Conservation (phyloP, 2,113 vertebrate species). For the Cavia aperea region DNA sequence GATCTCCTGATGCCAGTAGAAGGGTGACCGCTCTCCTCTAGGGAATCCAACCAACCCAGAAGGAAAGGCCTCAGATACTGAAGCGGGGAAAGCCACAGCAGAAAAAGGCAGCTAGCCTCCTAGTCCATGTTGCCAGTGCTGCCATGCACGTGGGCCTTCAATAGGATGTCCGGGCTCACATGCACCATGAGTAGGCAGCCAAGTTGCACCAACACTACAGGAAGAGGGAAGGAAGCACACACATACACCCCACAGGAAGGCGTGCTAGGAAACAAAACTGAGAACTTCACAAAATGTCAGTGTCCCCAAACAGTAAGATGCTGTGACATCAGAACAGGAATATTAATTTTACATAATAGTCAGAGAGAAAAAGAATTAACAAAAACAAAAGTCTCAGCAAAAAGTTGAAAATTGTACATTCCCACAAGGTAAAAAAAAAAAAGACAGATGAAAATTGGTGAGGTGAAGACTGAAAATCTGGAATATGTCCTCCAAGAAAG, state of each 20-base stretch:
- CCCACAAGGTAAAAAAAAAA: neutral
- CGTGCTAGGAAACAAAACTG: neutral
- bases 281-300: neutral
- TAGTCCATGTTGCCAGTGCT: neutral
- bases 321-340: neutral
- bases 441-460: neutral
- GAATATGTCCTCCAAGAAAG: neutral
- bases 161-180: neutral
- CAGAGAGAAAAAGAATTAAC: neutral
- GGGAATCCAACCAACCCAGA: neutral
- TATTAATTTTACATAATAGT: neutral
- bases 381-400: neutral
- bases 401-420: neutral
- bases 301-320: neutral
- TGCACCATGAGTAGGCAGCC: neutral
- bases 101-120: neutral
- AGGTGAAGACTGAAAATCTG: neutral
- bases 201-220: neutral
- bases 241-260: neutral
- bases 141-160: neutral
- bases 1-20: neutral
- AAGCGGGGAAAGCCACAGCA: neutral
- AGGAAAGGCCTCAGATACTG: neutral
- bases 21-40: neutral
- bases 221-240: neutral